A percentile compares a stretch with the other conserved stretches of the same genome.
phyloP scores from a whole-genome alignment of 1,140 invertebrate species.

The Limonius californicus region DNA sequence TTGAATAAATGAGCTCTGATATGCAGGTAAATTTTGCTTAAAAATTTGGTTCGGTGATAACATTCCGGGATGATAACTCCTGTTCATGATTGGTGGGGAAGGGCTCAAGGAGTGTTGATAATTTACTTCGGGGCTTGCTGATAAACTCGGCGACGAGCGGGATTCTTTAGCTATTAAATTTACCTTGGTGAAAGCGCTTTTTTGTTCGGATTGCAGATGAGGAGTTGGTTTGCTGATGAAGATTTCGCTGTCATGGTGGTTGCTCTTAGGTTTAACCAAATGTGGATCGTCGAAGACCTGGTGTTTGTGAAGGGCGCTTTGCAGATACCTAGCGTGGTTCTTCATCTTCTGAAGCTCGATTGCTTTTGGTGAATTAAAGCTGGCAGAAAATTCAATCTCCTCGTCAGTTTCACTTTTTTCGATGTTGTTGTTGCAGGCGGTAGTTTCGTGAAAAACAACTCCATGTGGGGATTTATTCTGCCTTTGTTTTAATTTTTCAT shows the following conservation, averaged over 20 bases:
- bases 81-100: slow-evolving; percentile 51
- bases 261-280: slow-evolving; percentile 30
- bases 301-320: slow-evolving; percentile 50
- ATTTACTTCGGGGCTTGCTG: slow-evolving; percentile 68
- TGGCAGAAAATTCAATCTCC: slow-evolving; percentile 51
- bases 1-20: slow-evolving; percentile 52
- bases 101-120: slow-evolving; percentile 76
- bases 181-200: slow-evolving; percentile 80
- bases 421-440: slow-evolving; percentile 31
- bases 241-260: slow-evolving; percentile 8
- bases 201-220: slow-evolving; percentile 39
- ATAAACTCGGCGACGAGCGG: slow-evolving; percentile 58
- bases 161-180: slow-evolving; percentile 48
- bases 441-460: slow-evolving; percentile 24
- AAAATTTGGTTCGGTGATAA: slow-evolving; percentile 53
- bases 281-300: slow-evolving; percentile 58
- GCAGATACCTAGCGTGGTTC: slow-evolving; percentile 33
- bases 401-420: slow-evolving; percentile 35
- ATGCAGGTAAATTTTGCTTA: slow-evolving; percentile 50
- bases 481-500: slow-evolving; percentile 70
- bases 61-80: slow-evolving; percentile 49
- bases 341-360: slow-evolving; percentile 29
- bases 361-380: slow-evolving; percentile 48
- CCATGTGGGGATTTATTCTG: slow-evolving; percentile 43
- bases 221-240: slow-evolving; percentile 27